Evolutionary conservation across 2,797 vertebrate genomes (phyloP).

Genomic region (Sus cebifrons): DNA sequence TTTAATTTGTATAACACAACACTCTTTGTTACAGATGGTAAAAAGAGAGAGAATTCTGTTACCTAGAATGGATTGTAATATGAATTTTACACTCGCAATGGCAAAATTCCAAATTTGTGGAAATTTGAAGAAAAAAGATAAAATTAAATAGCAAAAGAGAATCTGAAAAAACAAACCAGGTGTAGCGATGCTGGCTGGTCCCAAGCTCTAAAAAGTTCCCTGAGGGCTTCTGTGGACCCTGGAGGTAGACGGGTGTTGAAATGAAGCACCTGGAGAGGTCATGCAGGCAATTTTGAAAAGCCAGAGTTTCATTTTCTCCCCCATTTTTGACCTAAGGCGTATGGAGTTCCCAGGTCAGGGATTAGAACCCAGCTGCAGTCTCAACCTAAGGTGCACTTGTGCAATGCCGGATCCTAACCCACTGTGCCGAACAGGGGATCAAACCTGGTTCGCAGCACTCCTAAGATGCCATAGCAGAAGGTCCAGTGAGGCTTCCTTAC

Average conservation of each 20-base stretch:
- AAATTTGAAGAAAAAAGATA: neutral
- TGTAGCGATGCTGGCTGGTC: neutral
- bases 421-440: too few species aligned
- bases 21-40: neutral
- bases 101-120: neutral
- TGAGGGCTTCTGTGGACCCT: neutral
- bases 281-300: neutral
- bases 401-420: too few species aligned
- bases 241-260: neutral
- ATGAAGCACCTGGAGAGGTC: rapidly evolving
- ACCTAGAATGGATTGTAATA: neutral
- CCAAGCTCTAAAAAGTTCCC: neutral
- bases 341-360: too few species aligned
- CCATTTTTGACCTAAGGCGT: too few species aligned
- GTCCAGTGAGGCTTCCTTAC: neutral
- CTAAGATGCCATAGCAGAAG: too few species aligned
- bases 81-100: neutral
- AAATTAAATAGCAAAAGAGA: neutral
- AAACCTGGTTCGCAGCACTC: too few species aligned
- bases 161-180: neutral
- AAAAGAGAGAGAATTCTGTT: neutral
- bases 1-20: neutral
- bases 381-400: too few species aligned
- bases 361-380: too few species aligned
- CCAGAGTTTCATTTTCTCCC: neutral